Base-by-base conservation (phyloP, 2,888 invertebrate genomes). In the Cephus rjabovi region DNA sequence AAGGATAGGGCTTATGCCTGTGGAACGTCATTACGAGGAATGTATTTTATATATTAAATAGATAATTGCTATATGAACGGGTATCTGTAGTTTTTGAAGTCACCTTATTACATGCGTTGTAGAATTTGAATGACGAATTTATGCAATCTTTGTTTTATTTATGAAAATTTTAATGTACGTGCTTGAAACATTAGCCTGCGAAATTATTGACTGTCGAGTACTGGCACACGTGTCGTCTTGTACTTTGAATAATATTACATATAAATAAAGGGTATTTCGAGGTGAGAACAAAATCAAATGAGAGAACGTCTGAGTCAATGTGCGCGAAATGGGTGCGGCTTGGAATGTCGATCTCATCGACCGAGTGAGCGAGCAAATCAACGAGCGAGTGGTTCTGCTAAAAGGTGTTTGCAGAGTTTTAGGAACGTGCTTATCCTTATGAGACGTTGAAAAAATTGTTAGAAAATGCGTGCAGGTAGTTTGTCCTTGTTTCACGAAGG, bases 311-410 rank as follows among this genome's bases (percentile, higher is more conserved):
- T 83, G 86, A 87, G 86, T 85, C 87, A 87, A 89, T 86, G 87
- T 83, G 86, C 84, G 86, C 84, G 82, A 84, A 89, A 89, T 90
- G 89, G 90, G 90, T 86, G 90, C 90, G 90, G 89, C 89, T 84
- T 79, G 89, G 90, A 90, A 90, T 90, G 90, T 87, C 87, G 89
- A 88, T 89, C 89, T 56, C 56, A 56, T 56, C 56, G 56, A 56
- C 23, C 56, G 23, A 56, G 23, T 56, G 9, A 56, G 56, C 56
- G 56, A 56, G 23, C 9, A 56, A 56, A 56, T 56, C 6, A 56
- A 23, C 56, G 2, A 56, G 56, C 56, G 56, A 56, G 15, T 40
- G 15, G 6, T 15, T 6, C 86, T 84, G 86, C 82, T 81, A 82
- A 87, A 84, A 83, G 84, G 75, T 77, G 78, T 79, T 79, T 76